Percentiles rank a stretch among this genome's conserved stretches.
Evolutionary conservation across 2,888 invertebrate species (phyloP).

Genomic region (Plusia festucae): DNA sequence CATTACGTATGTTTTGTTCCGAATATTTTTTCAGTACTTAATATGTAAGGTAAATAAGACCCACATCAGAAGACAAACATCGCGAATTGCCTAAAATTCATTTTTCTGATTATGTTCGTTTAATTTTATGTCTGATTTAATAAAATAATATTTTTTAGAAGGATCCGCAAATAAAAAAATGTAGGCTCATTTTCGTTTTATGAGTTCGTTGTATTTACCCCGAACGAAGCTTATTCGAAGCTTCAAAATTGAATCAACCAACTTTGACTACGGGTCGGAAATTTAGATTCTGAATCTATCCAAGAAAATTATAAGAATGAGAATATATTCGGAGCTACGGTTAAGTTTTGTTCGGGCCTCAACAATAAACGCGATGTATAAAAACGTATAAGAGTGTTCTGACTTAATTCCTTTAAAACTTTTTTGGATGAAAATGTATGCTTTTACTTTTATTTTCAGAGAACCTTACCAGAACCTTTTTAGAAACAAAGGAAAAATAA

Average conservation of each 20-base stretch:
- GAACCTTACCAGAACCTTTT: no score
- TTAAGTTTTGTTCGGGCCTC: slow-evolving; percentile 14
- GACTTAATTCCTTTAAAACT: not conserved
- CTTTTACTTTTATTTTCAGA: no score
- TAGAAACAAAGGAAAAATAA: no score
- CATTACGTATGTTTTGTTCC: not conserved
- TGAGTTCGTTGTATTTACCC: slow-evolving; percentile 7
- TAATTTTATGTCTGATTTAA: slow-evolving; percentile 5
- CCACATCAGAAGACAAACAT: not conserved
- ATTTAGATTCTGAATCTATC: slow-evolving; percentile 9
- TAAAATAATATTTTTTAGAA: not conserved
- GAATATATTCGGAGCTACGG: slow-evolving; percentile 6
- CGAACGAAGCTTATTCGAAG: slow-evolving; percentile 8
- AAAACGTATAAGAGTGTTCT: not conserved
- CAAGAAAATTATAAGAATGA: slow-evolving; percentile 10
- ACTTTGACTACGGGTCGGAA: slow-evolving; percentile 6
- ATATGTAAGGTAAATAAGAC: not conserved
- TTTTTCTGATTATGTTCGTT: not conserved
- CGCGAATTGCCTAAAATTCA: not conserved
- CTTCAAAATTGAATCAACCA: slow-evolving; percentile 10
- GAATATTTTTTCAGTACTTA: no score
- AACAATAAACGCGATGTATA: slow-evolving; percentile 1
- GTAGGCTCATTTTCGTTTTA: slow-evolving; percentile 7
- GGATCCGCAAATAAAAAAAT: slow-evolving; percentile 5
- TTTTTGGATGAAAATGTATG: not conserved